Evolutionary conservation across 2,888 invertebrate species (phyloP).

Genomic region (Tanypteryx hageni): DNA sequence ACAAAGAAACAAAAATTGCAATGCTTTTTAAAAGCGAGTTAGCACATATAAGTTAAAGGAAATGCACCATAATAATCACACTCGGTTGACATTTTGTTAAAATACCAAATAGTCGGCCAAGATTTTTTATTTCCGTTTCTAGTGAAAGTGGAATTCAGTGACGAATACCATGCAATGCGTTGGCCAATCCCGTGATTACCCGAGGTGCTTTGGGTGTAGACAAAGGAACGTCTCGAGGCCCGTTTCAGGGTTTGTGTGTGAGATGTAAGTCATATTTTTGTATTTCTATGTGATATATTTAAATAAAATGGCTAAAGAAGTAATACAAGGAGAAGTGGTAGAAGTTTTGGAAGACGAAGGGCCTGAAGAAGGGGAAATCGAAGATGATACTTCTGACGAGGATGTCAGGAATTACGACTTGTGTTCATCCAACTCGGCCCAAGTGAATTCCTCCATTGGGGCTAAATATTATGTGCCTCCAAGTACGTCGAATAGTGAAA

Average conservation of each 20-base stretch:
- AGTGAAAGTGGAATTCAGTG: background rate
- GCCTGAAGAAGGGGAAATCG: slow-evolving; percentile 53
- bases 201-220: background rate
- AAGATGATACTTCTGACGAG: slow-evolving; percentile 50
- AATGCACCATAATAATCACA: no score
- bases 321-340: background rate
- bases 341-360: slow-evolving; percentile 38
- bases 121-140: background rate
- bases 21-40: no score
- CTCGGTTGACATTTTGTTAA: no score
- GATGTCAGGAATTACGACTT: background rate
- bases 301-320: slow-evolving; percentile 30
- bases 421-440: background rate
- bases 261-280: slow-evolving; percentile 23
- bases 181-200: slow-evolving; percentile 15
- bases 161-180: background rate
- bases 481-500: slow-evolving; percentile 9
- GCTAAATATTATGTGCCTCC: background rate
- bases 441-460: background rate
- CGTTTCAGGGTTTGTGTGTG: background rate
- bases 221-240: background rate
- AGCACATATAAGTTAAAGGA: no score
- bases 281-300: background rate
- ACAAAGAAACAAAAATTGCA: no score
- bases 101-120: no score